These are phyloP conservation scores for Nebria ingens DNA, from an alignment of 1,140 invertebrate genomes.

Conservation along the genomic window DNA sequence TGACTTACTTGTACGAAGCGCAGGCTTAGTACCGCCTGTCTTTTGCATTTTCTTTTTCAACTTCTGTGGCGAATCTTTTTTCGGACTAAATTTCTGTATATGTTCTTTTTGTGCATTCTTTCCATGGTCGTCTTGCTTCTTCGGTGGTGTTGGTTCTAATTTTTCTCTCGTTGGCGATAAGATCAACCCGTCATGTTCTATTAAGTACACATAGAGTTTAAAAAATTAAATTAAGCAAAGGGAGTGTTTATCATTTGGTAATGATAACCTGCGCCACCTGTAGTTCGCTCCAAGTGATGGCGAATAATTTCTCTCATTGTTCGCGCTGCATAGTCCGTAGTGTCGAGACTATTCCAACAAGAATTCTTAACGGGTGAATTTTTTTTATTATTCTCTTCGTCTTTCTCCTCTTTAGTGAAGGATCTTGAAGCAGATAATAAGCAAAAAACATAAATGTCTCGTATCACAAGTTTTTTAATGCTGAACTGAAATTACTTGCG, in stretches of 20 bases:
- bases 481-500: constrained; percentile 47
- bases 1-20: constrained; percentile 17
- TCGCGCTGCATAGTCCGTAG: constrained; percentile 38
- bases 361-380: constrained; percentile 51
- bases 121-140: constrained; percentile 48
- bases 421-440: constrained; percentile 39
- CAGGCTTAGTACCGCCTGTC: constrained; percentile 19
- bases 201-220: constrained; percentile 14
- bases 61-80: constrained; percentile 42
- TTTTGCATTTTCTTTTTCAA: constrained; percentile 18
- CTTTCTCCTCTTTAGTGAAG: constrained; percentile 77
- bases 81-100: constrained; percentile 51
- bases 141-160: constrained; percentile 54
- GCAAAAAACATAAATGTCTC: constrained; percentile 4
- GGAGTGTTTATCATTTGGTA: too few species aligned
- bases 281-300: constrained; percentile 60
- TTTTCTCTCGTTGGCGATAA: constrained; percentile 60
- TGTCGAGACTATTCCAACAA: constrained; percentile 13
- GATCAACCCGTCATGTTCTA: constrained; percentile 35
- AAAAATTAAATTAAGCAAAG: not conserved
- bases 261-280: constrained; percentile 43
- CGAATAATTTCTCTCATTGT: constrained; percentile 45
- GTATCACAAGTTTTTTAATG: constrained; percentile 1
- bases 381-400: constrained; percentile 74
- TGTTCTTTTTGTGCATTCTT: constrained; percentile 32